Evolutionary conservation across 1,140 invertebrate genomes (phyloP).

Genomic region (Mactra quadrangularis): DNA sequence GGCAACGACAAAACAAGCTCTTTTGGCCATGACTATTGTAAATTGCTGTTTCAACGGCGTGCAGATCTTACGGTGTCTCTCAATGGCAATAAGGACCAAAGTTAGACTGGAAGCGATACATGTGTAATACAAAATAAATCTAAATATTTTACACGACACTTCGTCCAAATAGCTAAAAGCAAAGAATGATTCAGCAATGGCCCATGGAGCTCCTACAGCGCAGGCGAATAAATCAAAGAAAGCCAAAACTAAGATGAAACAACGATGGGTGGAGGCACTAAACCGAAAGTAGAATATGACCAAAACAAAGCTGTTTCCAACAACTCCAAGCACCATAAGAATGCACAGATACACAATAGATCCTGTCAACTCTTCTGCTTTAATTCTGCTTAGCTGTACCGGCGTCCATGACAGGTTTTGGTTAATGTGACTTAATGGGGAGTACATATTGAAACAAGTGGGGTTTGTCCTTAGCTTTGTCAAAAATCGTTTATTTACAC

Average conservation of each 20-base stretch:
- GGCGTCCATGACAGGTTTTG: slow-evolving; percentile 31
- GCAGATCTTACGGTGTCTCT: slow-evolving; percentile 73
- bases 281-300: slow-evolving; percentile 67
- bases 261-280: slow-evolving; percentile 63
- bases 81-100: slow-evolving; percentile 72
- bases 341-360: slow-evolving; percentile 65
- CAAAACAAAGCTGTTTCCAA: slow-evolving; percentile 70
- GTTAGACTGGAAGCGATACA: slow-evolving; percentile 69
- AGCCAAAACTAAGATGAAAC: slow-evolving; percentile 68
- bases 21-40: slow-evolving; percentile 50
- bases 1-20: slow-evolving; percentile 34
- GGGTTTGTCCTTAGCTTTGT: no score
- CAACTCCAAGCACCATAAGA: slow-evolving; percentile 66
- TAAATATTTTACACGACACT: slow-evolving; percentile 71
- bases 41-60: slow-evolving; percentile 69
- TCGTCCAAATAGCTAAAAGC: slow-evolving; percentile 46
- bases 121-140: slow-evolving; percentile 70
- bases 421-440: background rate
- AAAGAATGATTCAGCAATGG: slow-evolving; percentile 38
- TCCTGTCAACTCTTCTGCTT: slow-evolving; percentile 52
- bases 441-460: slow-evolving; percentile 39
- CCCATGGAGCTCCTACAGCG: slow-evolving; percentile 49
- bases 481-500: no score
- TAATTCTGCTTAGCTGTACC: slow-evolving; percentile 60
- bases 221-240: slow-evolving; percentile 74